Evolutionary conservation across 2,888 invertebrate genomes (phyloP), one percentile per base, ranked within the genome.

Genomic region (Philereme transversata): DNA sequence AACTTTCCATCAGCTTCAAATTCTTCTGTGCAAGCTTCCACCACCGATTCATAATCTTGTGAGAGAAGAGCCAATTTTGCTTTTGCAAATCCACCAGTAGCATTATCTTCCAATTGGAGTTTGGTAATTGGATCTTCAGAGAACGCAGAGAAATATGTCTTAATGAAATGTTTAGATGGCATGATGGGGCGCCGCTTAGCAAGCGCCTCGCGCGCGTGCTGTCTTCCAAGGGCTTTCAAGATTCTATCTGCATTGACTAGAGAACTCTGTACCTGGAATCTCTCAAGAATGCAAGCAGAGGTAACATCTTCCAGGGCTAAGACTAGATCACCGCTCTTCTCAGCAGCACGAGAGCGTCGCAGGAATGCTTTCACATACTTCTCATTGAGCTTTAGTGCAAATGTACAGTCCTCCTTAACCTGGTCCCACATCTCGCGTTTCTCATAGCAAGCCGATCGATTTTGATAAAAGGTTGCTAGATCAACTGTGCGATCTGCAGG

Each of bases 361-460:
- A 95, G 93, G 64, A 98, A 94, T 4, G 99, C 99, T 90, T 99
- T 98, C 9, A 96, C 94, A 85, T 99, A 99, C 69, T 94, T 95
- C 44, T 96, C 95, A 85, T 99, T 97, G 36, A 96, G 92, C 77
- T 96, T 95, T 41, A 99, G 92, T 3, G 99, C 98, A 78, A 94
- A 95, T 1, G 96, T 95, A 79, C 98, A 98, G 83, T 99, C 98
- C 67, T 95, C 95, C 77, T 97, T 96, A 0, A 98, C 98, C 68
- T 96, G 94, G 64, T 94, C 94, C 94, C 96, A 97, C 87, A 97
- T 96, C 86, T 96, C 95, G 79, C 98, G 90, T 85, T 98, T 97
- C 85, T 99, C 99, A 85, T 97, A 97, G 47, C 98, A 97, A 10
- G 99, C 99, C 8, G 99, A 99, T 74, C 98, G 95, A 82, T 99